phyloP scores from a whole-genome alignment of 2,888 invertebrate species.

The Heteromurus nitidus region DNA sequence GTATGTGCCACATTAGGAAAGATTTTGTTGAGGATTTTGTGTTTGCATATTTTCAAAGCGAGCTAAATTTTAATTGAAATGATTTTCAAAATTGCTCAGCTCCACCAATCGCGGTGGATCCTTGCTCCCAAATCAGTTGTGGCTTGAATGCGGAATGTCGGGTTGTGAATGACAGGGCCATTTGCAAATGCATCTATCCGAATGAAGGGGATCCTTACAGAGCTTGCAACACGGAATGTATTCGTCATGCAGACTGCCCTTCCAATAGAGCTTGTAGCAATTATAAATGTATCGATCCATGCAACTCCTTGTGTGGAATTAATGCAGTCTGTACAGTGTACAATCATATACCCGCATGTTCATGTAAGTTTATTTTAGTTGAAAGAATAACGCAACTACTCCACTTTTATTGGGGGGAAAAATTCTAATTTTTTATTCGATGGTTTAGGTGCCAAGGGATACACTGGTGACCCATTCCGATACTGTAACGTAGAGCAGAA shows the following conservation, averaged over 20 bases:
- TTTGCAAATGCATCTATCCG: conserved; percentile 88
- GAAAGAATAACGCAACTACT: neutral
- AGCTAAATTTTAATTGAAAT: neutral
- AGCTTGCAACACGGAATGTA: conserved; percentile 90
- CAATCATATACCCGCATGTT: conserved; percentile 74
- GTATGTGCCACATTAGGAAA: too few relatives aligned
- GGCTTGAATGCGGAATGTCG: conserved; percentile 83
- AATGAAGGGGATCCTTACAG: conserved; percentile 91
- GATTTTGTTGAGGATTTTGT: too few relatives aligned
- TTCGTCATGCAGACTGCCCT: conserved; percentile 69
- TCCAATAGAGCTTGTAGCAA: conserved; percentile 62
- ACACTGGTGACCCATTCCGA: conserved; percentile 89
- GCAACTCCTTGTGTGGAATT: conserved; percentile 85
- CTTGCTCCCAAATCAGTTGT: conserved; percentile 82
- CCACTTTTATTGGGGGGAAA: too few relatives aligned
- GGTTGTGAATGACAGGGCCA: conserved; percentile 85
- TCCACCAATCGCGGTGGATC: conserved; percentile 47
- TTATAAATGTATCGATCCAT: conserved; percentile 79
- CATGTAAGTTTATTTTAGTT: conserved; percentile 68
- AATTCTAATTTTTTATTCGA: conserved; percentile 73
- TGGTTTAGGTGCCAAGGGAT: conserved; percentile 78
- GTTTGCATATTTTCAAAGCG: too few relatives aligned
- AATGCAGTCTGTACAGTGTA: conserved; percentile 83
- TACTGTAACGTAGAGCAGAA: conserved; percentile 81
- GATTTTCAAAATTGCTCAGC: conserved; percentile 14